Conservation (phyloP, 2,113 vertebrate genomes). For the Rhipidura dahli region DNA sequence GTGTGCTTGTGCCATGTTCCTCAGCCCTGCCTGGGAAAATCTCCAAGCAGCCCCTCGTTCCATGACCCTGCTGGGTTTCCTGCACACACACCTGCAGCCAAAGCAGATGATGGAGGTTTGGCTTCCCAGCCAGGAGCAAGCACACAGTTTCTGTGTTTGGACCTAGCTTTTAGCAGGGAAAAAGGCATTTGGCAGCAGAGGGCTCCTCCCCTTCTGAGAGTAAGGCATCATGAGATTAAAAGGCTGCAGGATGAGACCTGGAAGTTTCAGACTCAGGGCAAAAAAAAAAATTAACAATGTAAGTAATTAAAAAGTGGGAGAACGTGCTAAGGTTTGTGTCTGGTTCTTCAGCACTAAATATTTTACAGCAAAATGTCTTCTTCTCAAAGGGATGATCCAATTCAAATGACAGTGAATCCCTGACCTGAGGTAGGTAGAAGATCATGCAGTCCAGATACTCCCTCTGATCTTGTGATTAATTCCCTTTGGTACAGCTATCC, state of each 20-base stretch:
- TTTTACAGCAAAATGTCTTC: neutral
- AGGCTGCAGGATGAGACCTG: neutral
- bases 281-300: neutral
- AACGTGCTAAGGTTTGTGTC: neutral
- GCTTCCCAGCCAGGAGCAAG: neutral
- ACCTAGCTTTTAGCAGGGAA: neutral
- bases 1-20: neutral
- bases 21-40: neutral
- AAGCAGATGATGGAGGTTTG: neutral
- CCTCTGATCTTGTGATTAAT: slow-evolving; percentile 7
- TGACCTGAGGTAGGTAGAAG: slow-evolving; percentile 9
- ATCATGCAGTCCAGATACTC: neutral
- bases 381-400: neutral
- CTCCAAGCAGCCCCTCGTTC: fast-evolving
- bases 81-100: fast-evolving
- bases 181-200: neutral
- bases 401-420: neutral
- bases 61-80: neutral
- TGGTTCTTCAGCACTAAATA: neutral
- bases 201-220: neutral
- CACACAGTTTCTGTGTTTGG: neutral
- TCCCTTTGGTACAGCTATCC: slow-evolving; percentile 1
- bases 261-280: neutral
- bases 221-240: neutral
- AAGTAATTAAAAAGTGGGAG: neutral